phyloP scores from a whole-genome alignment of 1,140 invertebrate species.

The Aphidius ervi region DNA sequence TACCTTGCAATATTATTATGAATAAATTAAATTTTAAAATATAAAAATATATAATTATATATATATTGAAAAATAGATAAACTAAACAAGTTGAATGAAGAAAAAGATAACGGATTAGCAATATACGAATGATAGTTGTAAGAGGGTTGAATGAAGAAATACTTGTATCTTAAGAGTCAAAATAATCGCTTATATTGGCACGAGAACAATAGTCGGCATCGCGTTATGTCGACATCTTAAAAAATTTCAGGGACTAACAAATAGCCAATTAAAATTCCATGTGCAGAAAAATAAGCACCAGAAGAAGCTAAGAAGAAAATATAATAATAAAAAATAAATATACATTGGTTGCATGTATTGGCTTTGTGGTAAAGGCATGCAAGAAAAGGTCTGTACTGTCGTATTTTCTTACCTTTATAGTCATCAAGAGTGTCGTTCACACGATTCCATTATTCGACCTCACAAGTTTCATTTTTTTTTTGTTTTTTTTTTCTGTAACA shows the following conservation, averaged over 20 bases:
- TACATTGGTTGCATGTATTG: background rate
- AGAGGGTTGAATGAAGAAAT: constrained; percentile 1
- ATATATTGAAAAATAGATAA: too few relatives aligned
- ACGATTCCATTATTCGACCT: constrained; percentile 4
- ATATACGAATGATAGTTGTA: too few relatives aligned
- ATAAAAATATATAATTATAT: background rate
- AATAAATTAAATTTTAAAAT: background rate
- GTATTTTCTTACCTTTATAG: constrained; percentile 5
- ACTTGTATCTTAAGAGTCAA: background rate
- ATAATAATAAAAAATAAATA: too few relatives aligned
- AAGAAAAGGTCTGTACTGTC: background rate
- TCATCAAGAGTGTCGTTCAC: constrained; percentile 11
- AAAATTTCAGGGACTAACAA: constrained; percentile 16
- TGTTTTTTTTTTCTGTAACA: too few relatives aligned
- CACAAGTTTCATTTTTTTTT: too few relatives aligned
- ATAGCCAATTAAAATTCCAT: constrained; percentile 26
- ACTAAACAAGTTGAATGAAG: too few relatives aligned
- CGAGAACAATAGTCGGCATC: constrained; percentile 15
- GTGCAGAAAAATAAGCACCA: constrained; percentile 13
- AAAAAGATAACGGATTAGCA: too few relatives aligned
- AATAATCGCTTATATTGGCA: constrained; percentile 13
- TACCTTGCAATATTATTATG: too few relatives aligned
- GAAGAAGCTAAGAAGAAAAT: too few relatives aligned
- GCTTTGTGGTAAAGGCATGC: background rate
- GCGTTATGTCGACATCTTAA: constrained; percentile 10